Base-by-base conservation (phyloP, 2,888 invertebrate species). In the Caenorhabditis zanzibari region DNA sequence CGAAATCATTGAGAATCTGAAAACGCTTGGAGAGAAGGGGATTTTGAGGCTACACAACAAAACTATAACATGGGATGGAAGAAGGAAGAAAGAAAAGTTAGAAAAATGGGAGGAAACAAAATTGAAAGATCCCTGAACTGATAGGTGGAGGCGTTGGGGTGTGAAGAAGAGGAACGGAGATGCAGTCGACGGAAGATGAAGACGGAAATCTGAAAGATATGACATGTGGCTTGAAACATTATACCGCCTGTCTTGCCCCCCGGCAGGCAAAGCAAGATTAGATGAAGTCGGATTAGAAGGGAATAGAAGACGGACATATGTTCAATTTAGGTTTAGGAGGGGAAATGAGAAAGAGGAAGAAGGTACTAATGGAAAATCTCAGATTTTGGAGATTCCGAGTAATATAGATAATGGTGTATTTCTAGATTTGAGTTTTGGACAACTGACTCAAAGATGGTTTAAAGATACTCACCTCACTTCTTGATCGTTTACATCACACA, bases 1-100 rank as follows among this genome's bases (percentile, higher is more conserved):
- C 77, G 77, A 77, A 69, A 77, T 77, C 77, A 77, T 77, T 77
- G 77, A 77, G 77, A 71, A 56, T 69, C 71, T 77, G 77, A 77
- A 71, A 63, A 71, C 77, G 69, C 77, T 71, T 66, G 52, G 41
- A 44, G 63, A 54, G 41, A 32, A 49, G 58, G 47, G 59, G 38
- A 47, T 49, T 47, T n/a, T n/a, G 24, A 59, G 32, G 59, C 49
- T 58, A 58, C 59, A 72, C 47, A 72, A 72, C 59, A 72, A 1
- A 49, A 72, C 72, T 72, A 72, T 61, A 44, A 71, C 5, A 71
- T 44, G 64, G 56, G 52, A 14, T 35, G 12, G 6, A n/a, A 6
- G 12, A 24, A 44, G n/a, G 44, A 32, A 10, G 26, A 26, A 35
- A n/a, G 49, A 24, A 59, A 32, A 49, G 35, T 72, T 56, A n/a